Base-by-base conservation (phyloP, 2,113 vertebrate species). In the Aspidoscelis tigris region DNA sequence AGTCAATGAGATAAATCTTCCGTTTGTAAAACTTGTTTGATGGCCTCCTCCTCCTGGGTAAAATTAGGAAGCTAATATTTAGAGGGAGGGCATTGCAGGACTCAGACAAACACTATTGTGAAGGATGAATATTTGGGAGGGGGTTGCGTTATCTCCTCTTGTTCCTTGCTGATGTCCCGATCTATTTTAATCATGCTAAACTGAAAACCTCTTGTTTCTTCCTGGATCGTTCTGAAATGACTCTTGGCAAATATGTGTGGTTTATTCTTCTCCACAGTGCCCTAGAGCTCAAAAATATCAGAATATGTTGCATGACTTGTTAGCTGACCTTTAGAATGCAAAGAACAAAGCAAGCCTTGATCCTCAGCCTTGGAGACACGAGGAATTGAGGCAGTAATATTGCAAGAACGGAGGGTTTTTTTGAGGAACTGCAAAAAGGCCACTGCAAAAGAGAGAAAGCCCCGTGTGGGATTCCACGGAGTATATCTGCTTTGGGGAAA, bases 271-370 rank as follows among this genome's bases (percentile, higher is more conserved):
- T 84, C 26, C 76, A 72, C 39, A 47, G 58, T 79, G 66, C 69
- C 76, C 76, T 73, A 55, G 22, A 68, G 69, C 69, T 55, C 24
- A 64, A 26, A 84, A 47, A 50, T 79, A 66, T 64, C 24, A 7
- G 53, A 65, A 22, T 73, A 84, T 84, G 76, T 73, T 79, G n/a
- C 68, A 66, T 73, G 69, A 84, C 76, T 69, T 73, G 69, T 79
- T 84, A 65, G 83, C 76, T 84, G 83, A 84, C 69, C 55, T 84
- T 58, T 53, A 72, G 76, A 55, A 64, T 72, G 64, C 72, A 44
- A 24, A 73, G 58, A 73, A 73, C 83, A 84, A 79, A 84, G 69
- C 55, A 16, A 79, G 26, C n/a, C 69, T 84, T 84, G 55, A 79
- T 84, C 69, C 65, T 53, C 76, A 69, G n/a, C 64, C 71, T 10